A percentile compares a stretch with the other conserved stretches of the same genome.
These are phyloP conservation scores for Oxycera nigricornis DNA, from an alignment of 2,888 invertebrate species.

Conservation along the genomic window DNA sequence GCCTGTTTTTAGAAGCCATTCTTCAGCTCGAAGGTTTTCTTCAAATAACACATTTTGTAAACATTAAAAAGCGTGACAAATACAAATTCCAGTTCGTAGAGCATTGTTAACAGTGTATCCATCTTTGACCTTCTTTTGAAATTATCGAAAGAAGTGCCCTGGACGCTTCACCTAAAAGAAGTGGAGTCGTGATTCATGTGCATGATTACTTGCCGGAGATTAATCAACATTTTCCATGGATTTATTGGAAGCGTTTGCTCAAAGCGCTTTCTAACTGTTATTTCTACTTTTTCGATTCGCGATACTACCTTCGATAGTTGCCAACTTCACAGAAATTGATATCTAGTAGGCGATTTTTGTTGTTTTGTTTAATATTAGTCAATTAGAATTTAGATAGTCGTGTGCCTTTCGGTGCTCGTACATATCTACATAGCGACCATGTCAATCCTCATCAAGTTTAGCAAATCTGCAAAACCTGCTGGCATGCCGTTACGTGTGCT, in stretches of 20 bases:
- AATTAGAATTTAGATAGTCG: conserved; percentile 14
- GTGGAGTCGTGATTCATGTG: conserved; percentile 26
- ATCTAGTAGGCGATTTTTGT: background rate
- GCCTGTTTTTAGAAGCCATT: no score
- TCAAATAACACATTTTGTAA: background rate
- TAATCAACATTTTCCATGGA: conserved; percentile 31
- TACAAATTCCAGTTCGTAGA: conserved; percentile 5
- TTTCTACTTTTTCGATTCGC: background rate
- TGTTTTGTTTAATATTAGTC: background rate
- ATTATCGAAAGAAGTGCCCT: background rate
- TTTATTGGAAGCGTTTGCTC: conserved; percentile 32
- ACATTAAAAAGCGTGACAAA: background rate
- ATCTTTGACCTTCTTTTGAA: conserved; percentile 23
- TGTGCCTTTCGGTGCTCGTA: background rate
- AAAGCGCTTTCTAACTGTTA: conserved; percentile 31
- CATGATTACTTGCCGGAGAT: conserved; percentile 25
- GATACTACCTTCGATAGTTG: conserved; percentile 4
- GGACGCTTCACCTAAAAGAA: conserved; percentile 8
- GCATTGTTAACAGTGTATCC: background rate
- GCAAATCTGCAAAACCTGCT: no score
- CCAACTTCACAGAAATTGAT: conserved; percentile 18
- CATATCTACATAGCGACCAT: no score
- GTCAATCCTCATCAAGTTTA: no score
- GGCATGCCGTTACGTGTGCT: no score
- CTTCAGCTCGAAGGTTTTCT: background rate